These are phyloP conservation scores for Phortica okadai DNA, from an alignment of 2,888 invertebrate species.

Conservation along the genomic window DNA sequence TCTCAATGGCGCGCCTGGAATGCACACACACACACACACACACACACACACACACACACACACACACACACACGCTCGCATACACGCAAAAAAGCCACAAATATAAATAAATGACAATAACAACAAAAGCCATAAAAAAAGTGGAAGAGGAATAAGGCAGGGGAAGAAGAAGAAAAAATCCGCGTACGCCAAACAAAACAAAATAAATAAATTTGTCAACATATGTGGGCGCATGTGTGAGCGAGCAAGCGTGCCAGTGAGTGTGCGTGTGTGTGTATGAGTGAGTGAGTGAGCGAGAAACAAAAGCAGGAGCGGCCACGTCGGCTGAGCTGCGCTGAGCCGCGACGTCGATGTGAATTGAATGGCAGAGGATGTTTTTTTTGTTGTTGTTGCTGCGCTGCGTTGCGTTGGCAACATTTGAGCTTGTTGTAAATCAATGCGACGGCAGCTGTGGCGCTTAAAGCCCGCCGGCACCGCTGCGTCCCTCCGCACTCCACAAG, in stretches of 20 bases:
- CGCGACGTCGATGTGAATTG: too few relatives aligned
- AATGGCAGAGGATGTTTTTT: too few relatives aligned
- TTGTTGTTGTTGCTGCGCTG: too few relatives aligned
- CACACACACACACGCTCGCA: background rate
- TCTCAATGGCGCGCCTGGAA: background rate
- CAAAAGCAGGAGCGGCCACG: too few relatives aligned
- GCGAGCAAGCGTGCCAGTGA: background rate
- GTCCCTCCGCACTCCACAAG: too few relatives aligned
- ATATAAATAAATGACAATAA: constrained; percentile 15
- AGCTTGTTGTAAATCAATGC: too few relatives aligned
- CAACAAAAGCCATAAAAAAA: constrained; percentile 27
- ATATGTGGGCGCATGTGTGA: constrained; percentile 23
- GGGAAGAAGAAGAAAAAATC: background rate
- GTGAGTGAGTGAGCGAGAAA: background rate
- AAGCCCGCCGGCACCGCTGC: too few relatives aligned
- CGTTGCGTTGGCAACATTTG: too few relatives aligned
- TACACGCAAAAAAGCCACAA: constrained; percentile 18
- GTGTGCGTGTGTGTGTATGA: constrained; percentile 21
- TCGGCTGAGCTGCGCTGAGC: too few relatives aligned
- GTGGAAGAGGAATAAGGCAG: background rate
- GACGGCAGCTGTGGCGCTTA: too few relatives aligned
- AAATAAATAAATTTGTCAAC: constrained; percentile 70
- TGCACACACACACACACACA: background rate
- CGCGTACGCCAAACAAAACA: constrained; percentile 49
- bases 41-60: too few relatives aligned